These are phyloP conservation scores for Conus canariensis DNA, from an alignment of 2,888 invertebrate species.

Conservation along the genomic window DNA sequence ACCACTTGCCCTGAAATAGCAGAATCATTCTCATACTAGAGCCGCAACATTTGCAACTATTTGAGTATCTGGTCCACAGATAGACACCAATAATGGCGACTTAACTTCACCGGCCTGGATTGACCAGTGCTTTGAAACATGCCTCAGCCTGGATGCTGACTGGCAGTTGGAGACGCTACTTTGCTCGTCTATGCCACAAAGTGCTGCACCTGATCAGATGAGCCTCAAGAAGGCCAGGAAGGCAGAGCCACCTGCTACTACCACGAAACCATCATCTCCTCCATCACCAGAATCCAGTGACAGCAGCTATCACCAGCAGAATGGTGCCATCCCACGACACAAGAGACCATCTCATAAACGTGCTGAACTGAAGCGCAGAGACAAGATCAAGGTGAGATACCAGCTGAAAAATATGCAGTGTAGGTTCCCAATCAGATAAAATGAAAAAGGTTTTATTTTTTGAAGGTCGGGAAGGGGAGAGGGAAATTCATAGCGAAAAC, in stretches of 20 bases:
- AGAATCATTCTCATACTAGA: too few species aligned
- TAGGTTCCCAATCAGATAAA: too few species aligned
- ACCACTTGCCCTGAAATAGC: too few species aligned
- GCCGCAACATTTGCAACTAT: too few species aligned
- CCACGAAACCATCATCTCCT: background rate
- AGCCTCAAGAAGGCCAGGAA: background rate
- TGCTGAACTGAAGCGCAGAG: conserved; percentile 54
- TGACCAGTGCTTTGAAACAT: background rate
- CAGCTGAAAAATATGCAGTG: too few species aligned
- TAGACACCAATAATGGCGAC: background rate
- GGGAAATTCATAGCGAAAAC: too few species aligned
- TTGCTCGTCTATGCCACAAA: background rate
- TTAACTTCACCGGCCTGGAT: background rate
- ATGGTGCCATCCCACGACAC: conserved; percentile 49
- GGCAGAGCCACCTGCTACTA: background rate
- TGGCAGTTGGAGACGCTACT: conserved; percentile 8
- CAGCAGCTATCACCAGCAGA: conserved; percentile 12
- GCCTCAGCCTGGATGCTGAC: background rate
- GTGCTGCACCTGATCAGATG: background rate
- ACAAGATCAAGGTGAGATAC: conserved; percentile 52
- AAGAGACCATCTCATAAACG: conserved; percentile 53
- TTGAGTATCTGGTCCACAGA: background rate
- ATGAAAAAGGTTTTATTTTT: background rate
- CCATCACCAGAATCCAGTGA: conserved; percentile 27
- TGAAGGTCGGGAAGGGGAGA: too few species aligned